These are phyloP conservation scores for Thunnus albacares DNA, from an alignment of 2,797 vertebrate species.

Conservation along the genomic window DNA sequence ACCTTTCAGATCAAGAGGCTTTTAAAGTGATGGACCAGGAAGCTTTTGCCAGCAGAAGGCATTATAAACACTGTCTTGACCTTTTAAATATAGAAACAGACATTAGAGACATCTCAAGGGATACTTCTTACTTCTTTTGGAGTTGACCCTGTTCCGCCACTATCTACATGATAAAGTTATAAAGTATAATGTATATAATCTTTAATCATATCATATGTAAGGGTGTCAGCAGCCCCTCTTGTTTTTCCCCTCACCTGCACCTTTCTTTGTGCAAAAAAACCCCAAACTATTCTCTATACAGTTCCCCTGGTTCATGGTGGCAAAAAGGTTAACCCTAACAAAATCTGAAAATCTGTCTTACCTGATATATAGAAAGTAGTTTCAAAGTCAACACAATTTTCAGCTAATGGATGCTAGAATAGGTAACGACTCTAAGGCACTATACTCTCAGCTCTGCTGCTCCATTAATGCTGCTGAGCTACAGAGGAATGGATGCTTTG, in stretches of 20 bases:
- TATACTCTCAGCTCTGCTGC: conserved; percentile 33
- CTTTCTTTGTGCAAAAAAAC: conserved; percentile 15
- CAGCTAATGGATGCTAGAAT: conserved; percentile 72
- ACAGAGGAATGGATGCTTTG: conserved; percentile 59
- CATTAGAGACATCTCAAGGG: conserved; percentile 35
- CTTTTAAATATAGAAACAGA: conserved; percentile 63
- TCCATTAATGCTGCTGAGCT: conserved; percentile 69
- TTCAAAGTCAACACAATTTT: conserved; percentile 69
- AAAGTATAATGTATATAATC: neutral
- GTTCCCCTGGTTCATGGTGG: conserved; percentile 2
- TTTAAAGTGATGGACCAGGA: conserved; percentile 6
- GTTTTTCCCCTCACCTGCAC: neutral
- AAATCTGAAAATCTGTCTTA: conserved; percentile 47
- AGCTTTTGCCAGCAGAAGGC: conserved; percentile 14
- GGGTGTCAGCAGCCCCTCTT: neutral
- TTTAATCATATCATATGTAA: neutral
- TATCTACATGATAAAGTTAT: neutral
- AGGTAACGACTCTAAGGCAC: conserved; percentile 59
- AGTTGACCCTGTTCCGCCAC: conserved; percentile 23
- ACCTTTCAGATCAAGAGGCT: conserved; percentile 13
- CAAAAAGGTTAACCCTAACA: conserved; percentile 33
- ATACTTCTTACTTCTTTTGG: conserved; percentile 16
- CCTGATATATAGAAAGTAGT: conserved; percentile 55
- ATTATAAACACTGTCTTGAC: conserved; percentile 39
- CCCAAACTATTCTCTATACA: neutral